phyloP scores from a whole-genome alignment of 1,140 invertebrate species.

The Papilio dardanus region DNA sequence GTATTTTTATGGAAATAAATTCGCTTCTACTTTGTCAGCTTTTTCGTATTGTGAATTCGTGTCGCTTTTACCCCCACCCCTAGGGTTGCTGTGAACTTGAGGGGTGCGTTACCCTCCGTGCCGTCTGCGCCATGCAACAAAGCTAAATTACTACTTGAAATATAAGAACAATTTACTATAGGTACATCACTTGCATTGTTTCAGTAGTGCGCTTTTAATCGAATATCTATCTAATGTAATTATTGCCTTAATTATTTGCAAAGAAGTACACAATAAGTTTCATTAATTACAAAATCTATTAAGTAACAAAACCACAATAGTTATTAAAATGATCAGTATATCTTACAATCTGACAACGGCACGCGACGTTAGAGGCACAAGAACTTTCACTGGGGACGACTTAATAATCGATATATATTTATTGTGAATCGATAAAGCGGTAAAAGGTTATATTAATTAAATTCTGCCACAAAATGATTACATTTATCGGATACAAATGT shows the following conservation, averaged over 20 bases:
- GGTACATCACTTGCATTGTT: neutral
- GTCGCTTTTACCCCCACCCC: constrained; percentile 51
- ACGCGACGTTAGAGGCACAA: constrained; percentile 54
- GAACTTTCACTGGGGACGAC: constrained; percentile 65
- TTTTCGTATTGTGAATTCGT: constrained; percentile 52
- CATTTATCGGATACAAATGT: neutral
- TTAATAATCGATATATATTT: constrained; percentile 44
- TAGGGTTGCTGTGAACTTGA: constrained; percentile 63
- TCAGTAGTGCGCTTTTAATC: neutral
- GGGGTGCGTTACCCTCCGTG: constrained; percentile 72
- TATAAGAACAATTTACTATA: neutral
- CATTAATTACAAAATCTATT: constrained; percentile 4
- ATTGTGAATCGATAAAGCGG: neutral
- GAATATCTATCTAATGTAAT: neutral
- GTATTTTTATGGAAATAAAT: constrained; percentile 36
- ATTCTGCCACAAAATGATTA: neutral
- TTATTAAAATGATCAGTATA: constrained; percentile 35
- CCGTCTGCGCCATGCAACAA: constrained; percentile 42
- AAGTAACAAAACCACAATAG: neutral
- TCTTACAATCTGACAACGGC: constrained; percentile 51
- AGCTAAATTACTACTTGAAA: constrained; percentile 36
- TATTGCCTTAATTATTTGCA: neutral
- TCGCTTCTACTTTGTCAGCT: constrained; percentile 33
- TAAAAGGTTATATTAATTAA: neutral
- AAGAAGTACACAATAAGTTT: neutral